Evolutionary conservation across 1,140 invertebrate species (phyloP).

Genomic region (Brachionus paranguensis): DNA sequence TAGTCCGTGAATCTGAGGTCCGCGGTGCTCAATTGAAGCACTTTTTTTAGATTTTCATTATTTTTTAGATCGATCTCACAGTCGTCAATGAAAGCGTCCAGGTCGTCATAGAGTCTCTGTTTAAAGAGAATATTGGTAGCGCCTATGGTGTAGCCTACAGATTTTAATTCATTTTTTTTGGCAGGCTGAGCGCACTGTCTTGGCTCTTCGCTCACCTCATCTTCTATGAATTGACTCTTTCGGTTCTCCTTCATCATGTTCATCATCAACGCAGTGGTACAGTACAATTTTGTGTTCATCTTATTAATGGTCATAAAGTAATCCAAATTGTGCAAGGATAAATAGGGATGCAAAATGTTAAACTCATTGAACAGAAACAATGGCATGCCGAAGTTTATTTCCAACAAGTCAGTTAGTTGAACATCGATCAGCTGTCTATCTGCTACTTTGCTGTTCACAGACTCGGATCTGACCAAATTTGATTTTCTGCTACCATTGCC

Average conservation of each 20-base stretch:
- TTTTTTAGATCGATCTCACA: constrained; percentile 81
- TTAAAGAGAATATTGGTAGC: constrained; percentile 95
- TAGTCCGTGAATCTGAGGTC: constrained; percentile 91
- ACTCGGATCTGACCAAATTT: background rate
- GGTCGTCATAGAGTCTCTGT: constrained; percentile 63
- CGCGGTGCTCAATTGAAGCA: constrained; percentile 80
- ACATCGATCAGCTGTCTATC: background rate
- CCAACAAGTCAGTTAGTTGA: constrained; percentile 9
- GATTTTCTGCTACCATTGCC: background rate
- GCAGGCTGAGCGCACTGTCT: background rate
- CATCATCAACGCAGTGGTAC: constrained; percentile 38
- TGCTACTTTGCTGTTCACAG: background rate
- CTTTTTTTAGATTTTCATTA: constrained; percentile 67
- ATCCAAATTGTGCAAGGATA: constrained; percentile 90
- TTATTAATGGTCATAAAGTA: constrained; percentile 58
- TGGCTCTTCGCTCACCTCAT: background rate
- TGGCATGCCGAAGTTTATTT: constrained; percentile 39
- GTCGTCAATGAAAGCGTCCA: constrained; percentile 61
- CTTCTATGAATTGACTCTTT: background rate
- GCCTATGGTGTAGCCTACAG: constrained; percentile 84
- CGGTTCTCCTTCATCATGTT: constrained; percentile 35
- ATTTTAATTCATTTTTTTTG: background rate
- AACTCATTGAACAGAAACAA: constrained; percentile 60
- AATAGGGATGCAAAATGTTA: constrained; percentile 86
- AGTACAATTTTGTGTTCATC: constrained; percentile 35